Base-by-base conservation (phyloP, 1,140 invertebrate genomes). In the Manduca sexta region DNA sequence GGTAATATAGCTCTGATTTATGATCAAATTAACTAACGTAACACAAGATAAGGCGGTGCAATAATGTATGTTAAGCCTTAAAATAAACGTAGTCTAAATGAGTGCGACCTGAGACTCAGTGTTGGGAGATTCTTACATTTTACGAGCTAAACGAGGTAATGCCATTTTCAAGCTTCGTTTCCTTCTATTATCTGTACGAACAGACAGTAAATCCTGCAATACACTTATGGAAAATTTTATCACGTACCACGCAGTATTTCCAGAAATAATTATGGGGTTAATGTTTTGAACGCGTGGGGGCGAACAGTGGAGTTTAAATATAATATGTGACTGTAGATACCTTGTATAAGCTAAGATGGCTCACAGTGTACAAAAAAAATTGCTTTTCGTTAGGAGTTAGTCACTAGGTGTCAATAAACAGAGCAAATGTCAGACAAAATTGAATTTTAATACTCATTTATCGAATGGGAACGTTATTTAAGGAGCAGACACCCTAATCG, bases 121-220 rank as follows among this genome's bases (percentile, higher is more conserved):
- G 16, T 41, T 26, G 43, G 46, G 26, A 50, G 44, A 56, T 61
- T 50, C 57, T 40, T 47, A 46, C 48, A 55, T 55, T 60, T 65
- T 61, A 58, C 49, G 58, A 59, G 44, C 52, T 50, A 38, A 52
- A 56, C 51, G 56, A 51, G 48, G 50, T 62, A 62, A 59, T 54
- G 49, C 56, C 45, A 48, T 45, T 65, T 52, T 59, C 47, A 54
- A 65, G 63, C 52, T 56, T 58, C 50, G 63, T 59, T 62, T 59
- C 45, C 56, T 41, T 53, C 58, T 55, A 61, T 61, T 65, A 61
- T 58, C 50, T 62, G 43, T 55, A 54, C 35, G 54, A 64, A 61
- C 49, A 61, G 45, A 49, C 42, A 49, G 52, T 58, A 57, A 61
- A 55, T 58, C 49, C 48, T 40, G 44, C 29, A 17, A 50, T 54